phyloP scores from a whole-genome alignment of 2,888 invertebrate species.

The Epinotia brunnichana region DNA sequence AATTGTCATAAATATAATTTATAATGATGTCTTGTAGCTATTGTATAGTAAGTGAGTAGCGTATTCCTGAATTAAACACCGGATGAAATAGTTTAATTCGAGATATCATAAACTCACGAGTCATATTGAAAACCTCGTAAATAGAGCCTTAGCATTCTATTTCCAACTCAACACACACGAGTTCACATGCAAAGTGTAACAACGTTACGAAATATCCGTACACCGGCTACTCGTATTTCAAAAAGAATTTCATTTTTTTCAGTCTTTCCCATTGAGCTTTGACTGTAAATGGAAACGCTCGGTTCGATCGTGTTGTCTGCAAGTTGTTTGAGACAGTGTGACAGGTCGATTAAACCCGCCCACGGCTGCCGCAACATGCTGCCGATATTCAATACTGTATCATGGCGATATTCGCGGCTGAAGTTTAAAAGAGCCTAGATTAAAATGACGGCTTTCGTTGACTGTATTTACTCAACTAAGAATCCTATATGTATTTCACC shows the following conservation, averaged over 20 bases:
- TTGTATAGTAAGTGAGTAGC: too few species aligned
- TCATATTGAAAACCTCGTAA: too few species aligned
- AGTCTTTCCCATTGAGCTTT: not conserved
- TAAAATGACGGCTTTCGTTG: not conserved
- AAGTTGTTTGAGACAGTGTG: conserved; percentile 2
- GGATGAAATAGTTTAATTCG: too few species aligned
- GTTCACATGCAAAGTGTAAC: not conserved
- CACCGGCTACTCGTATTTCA: not conserved
- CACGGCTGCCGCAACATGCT: not conserved
- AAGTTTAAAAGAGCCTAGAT: not conserved
- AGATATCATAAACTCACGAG: too few species aligned
- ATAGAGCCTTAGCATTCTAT: too few species aligned
- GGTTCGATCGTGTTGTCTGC: conserved; percentile 9
- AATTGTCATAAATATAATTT: too few species aligned
- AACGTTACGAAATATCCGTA: not conserved
- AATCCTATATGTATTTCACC: too few species aligned
- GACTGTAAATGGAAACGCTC: conserved; percentile 2
- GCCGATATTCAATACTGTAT: conserved; percentile 7
- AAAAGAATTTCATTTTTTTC: not conserved
- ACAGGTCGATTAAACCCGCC: conserved; percentile 20
- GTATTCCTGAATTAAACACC: too few species aligned
- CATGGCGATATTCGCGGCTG: not conserved
- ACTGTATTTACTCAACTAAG: too few species aligned
- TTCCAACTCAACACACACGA: too few species aligned
- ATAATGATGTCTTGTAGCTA: too few species aligned